A percentile compares a stretch with the other conserved stretches of the same genome.
Evolutionary conservation across 2,113 vertebrate species (phyloP).

Genomic region (Aegypius monachus): DNA sequence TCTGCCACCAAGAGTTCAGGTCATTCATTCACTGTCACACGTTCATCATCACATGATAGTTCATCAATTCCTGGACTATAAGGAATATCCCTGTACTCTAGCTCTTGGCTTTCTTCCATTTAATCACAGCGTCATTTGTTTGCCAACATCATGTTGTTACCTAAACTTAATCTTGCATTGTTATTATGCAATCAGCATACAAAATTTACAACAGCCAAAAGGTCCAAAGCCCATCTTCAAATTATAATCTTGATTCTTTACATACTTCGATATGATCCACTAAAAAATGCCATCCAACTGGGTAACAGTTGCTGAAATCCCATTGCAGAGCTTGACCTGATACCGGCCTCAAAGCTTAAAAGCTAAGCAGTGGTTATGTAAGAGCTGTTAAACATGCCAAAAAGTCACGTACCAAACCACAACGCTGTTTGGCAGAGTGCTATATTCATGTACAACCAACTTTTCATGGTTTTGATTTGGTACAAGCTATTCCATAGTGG

Average conservation of each 20-base stretch:
- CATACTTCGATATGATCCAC: background rate
- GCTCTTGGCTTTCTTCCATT: background rate
- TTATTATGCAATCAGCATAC: background rate
- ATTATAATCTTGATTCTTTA: background rate
- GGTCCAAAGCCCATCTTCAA: background rate
- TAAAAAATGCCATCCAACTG: background rate
- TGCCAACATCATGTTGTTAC: background rate
- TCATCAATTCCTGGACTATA: background rate
- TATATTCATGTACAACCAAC: fast-evolving
- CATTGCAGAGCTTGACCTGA: background rate
- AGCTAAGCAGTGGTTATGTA: background rate
- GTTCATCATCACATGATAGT: background rate
- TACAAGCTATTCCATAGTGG: background rate
- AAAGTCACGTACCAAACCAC: background rate
- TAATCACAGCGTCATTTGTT: background rate
- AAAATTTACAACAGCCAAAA: background rate
- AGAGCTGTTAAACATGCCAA: background rate
- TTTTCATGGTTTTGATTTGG: fast-evolving
- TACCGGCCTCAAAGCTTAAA: background rate
- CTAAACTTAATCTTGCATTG: background rate
- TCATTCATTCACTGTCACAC: background rate
- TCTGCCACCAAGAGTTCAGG: background rate
- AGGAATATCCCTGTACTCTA: background rate
- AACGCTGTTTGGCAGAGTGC: fast-evolving
- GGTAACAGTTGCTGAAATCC: background rate